Evolutionary conservation across 1,140 invertebrate species (phyloP).

Genomic region (Mylabris phalerata): DNA sequence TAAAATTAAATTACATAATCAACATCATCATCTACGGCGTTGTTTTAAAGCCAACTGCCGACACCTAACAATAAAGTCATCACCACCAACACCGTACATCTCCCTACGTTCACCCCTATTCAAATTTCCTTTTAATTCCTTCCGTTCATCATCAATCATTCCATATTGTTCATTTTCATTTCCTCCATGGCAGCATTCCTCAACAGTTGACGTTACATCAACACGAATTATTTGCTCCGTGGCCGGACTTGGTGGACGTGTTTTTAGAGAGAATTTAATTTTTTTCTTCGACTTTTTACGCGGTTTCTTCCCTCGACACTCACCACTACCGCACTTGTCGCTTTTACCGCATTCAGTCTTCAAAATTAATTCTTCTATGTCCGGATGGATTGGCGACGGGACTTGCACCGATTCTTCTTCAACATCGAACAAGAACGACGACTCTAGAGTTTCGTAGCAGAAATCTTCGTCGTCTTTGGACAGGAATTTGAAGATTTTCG

Average conservation of each 20-base stretch:
- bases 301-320: slow-evolving; percentile 11
- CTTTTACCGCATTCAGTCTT: slow-evolving; percentile 6
- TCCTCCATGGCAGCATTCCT: slow-evolving; percentile 13
- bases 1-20: too few relatives aligned
- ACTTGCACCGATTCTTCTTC: background rate
- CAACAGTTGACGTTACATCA: slow-evolving; percentile 36
- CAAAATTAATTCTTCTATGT: slow-evolving; percentile 3
- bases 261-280: slow-evolving; percentile 28
- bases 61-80: slow-evolving; percentile 27
- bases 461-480: slow-evolving; percentile 9
- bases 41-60: slow-evolving; percentile 17
- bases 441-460: slow-evolving; percentile 8
- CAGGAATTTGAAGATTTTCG: slow-evolving; percentile 1
- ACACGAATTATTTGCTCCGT: slow-evolving; percentile 39
- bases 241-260: slow-evolving; percentile 33
- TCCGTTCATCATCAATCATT: slow-evolving; percentile 5
- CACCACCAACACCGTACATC: slow-evolving; percentile 8
- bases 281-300: slow-evolving; percentile 28
- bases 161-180: background rate
- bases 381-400: background rate
- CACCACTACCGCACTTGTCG: slow-evolving; percentile 12
- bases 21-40: too few relatives aligned
- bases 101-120: background rate
- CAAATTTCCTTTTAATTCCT: slow-evolving; percentile 9
- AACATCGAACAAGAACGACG: too few relatives aligned